Base-by-base conservation (phyloP, 2,888 invertebrate species). In the Drosophila paracracens region DNA sequence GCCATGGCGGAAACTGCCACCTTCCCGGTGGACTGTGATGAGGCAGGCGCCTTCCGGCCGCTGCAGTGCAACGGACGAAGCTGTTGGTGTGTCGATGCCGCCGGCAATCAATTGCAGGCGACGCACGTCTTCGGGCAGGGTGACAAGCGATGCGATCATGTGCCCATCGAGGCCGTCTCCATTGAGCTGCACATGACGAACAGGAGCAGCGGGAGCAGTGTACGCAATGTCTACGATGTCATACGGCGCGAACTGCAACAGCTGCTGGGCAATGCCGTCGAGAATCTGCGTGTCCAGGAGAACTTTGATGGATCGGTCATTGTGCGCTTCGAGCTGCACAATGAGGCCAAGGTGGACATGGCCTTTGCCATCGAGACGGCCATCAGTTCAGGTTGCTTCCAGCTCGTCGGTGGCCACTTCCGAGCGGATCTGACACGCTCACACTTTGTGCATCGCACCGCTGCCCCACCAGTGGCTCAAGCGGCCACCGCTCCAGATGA, bases 21-120 rank as follows among this genome's bases (percentile, higher is more conserved):
- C 0, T 93, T 94, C 11, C 93, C 94, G 0, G 94, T 94, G 0
- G 95, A 95, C n/a, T 97, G 97, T 82, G 94, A 96, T 76, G 92
- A 94, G 3, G 94, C 95, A 72, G 97, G 96, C 0, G 94, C 95
- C 78, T 97, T 97, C 92, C 93, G 95, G 2, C 95, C 97, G 1
- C 95, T 95, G 0, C 97, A 97, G 88, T 97, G 97, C 89, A 95
- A 95, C 29, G 94, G 94, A 2, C 64, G 77, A 1, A 94, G 60
- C 48, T 97, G 97, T 91, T 97, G 97, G 97, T 97, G 97, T 92
- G 97, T 97, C 4, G 97, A 97, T 92, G 97, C 97, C 70, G 97
- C 97, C 1, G 96, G 96, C 35, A 96, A 96, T 90, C 96, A 96
- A 86, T 88, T 96, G 29, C 94, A 94, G 16, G 94, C 94, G 18